These are phyloP conservation scores for Tarsius wallacei DNA, from an alignment of 2,797 vertebrate genomes.

Conservation along the genomic window DNA sequence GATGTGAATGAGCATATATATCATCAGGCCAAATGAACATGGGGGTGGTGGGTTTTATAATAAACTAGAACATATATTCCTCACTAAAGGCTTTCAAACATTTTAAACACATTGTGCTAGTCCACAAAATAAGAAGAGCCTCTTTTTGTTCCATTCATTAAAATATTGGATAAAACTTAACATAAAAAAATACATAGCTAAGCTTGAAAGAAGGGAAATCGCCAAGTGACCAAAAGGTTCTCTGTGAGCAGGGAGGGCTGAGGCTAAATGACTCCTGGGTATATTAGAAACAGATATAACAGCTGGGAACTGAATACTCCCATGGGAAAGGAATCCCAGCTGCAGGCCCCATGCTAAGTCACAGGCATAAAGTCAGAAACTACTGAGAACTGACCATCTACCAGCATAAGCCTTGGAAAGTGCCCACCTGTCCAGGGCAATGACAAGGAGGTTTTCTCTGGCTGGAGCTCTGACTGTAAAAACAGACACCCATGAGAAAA, in stretches of 20 bases:
- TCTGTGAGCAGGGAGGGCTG: neutral
- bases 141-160: neutral
- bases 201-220: neutral
- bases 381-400: neutral
- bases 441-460: neutral
- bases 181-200: neutral
- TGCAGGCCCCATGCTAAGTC: neutral
- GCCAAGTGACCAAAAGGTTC: neutral
- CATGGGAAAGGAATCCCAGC: neutral
- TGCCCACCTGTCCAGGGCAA: neutral
- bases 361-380: neutral
- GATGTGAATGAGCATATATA: neutral
- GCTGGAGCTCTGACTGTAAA: neutral
- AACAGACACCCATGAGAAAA: neutral
- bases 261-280: neutral
- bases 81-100: neutral
- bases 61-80: neutral
- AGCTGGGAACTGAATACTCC: neutral
- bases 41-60: neutral
- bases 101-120: neutral
- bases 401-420: neutral
- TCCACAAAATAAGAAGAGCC: neutral
- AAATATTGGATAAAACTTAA: conserved; percentile 20
- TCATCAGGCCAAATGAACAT: neutral
- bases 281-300: neutral